A percentile compares a stretch with the other conserved stretches of the same genome.
Conservation (phyloP, 1,140 invertebrate species). For the Mercenaria mercenaria region DNA sequence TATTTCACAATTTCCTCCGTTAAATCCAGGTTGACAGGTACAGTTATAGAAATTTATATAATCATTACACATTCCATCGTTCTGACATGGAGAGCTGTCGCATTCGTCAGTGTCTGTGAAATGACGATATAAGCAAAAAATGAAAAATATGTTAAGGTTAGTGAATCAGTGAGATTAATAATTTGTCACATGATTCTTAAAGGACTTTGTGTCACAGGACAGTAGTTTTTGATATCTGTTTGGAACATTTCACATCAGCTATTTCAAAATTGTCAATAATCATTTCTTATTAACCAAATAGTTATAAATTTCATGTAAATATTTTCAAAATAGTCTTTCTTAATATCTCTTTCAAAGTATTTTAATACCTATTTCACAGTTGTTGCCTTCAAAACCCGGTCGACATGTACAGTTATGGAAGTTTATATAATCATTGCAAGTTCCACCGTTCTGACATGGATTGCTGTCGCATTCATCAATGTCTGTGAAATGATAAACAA, state of each 20-base stretch:
- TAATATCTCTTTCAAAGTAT: too few relatives aligned
- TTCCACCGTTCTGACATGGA: not conserved
- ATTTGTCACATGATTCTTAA: too few relatives aligned
- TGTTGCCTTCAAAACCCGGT: slow-evolving; percentile 1
- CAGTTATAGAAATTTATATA: not conserved
- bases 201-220: too few relatives aligned
- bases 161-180: too few relatives aligned
- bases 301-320: too few relatives aligned
- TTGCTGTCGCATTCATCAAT: slow-evolving; percentile 27
- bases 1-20: not conserved
- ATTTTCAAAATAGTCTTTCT: too few relatives aligned
- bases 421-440: not conserved
- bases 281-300: too few relatives aligned
- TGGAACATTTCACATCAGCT: too few relatives aligned
- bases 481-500: not conserved
- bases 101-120: slow-evolving; percentile 6
- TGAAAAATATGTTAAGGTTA: too few relatives aligned
- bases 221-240: too few relatives aligned
- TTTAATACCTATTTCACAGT: slow-evolving; percentile 23
- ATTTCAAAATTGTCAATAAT: too few relatives aligned
- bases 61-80: not conserved
- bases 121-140: too few relatives aligned
- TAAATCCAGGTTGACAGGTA: not conserved
- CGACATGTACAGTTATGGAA: not conserved
- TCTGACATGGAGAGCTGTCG: not conserved